Conservation (phyloP, 1,140 invertebrate species). For the Tetramorium parvispinum region DNA sequence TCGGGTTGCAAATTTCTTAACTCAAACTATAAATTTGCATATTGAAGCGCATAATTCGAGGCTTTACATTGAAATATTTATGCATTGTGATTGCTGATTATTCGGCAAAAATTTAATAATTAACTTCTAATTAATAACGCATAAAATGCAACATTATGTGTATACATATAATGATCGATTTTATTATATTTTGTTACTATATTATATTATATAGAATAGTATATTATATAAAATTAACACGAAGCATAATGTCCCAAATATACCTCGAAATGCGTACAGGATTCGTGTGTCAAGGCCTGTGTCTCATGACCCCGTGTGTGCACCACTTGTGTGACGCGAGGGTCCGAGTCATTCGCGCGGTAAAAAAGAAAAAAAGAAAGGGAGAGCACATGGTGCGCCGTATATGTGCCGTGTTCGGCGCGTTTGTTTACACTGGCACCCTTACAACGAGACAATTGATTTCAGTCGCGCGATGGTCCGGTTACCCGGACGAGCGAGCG, state of each 20-base stretch:
- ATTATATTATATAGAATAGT: too few relatives aligned
- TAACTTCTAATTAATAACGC: neutral
- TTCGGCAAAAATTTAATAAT: neutral
- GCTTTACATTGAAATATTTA: neutral
- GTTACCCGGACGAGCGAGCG: slow-evolving; percentile 16
- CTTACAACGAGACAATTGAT: slow-evolving; percentile 68
- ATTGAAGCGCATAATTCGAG: too few relatives aligned
- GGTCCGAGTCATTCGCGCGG: neutral
- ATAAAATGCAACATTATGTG: too few relatives aligned
- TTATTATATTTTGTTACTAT: neutral
- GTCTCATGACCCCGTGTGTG: neutral
- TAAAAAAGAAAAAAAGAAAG: neutral
- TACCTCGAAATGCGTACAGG: neutral
- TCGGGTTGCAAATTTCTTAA: neutral
- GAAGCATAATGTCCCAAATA: neutral
- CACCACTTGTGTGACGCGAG: neutral
- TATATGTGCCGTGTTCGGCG: neutral
- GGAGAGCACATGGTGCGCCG: neutral
- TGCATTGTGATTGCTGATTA: neutral
- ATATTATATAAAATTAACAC: neutral
- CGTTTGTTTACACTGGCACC: slow-evolving; percentile 61
- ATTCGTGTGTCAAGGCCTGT: neutral
- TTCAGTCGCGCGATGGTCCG: slow-evolving; percentile 31
- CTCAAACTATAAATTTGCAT: neutral
- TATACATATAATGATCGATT: too few relatives aligned